These are phyloP conservation scores for Dasyornis broadbenti DNA, from an alignment of 2,113 vertebrate genomes.

Conservation along the genomic window DNA sequence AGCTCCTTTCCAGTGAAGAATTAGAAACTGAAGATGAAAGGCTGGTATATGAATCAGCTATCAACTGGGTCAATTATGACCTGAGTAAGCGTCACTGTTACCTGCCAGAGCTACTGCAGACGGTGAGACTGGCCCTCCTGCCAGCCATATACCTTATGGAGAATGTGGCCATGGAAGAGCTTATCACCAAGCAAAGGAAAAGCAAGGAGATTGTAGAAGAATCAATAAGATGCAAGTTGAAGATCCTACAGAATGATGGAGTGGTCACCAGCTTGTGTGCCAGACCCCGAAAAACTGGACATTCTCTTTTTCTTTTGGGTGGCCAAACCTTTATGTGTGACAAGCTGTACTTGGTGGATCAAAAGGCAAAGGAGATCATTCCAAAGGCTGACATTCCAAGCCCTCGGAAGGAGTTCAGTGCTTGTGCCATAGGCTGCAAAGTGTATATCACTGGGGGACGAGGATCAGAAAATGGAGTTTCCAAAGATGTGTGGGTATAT, in stretches of 20 bases:
- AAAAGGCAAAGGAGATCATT: slow-evolving; percentile 84
- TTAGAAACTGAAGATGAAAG: slow-evolving; percentile 81
- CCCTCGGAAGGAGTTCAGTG: slow-evolving; percentile 81
- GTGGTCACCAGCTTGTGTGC: slow-evolving; percentile 82
- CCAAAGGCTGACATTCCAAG: slow-evolving; percentile 83
- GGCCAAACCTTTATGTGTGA: slow-evolving; percentile 85
- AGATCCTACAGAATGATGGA: slow-evolving; percentile 81
- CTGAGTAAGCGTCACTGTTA: slow-evolving; percentile 77
- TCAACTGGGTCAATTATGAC: slow-evolving; percentile 81
- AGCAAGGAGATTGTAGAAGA: slow-evolving; percentile 84
- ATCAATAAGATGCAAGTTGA: slow-evolving; percentile 80
- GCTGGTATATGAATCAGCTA: slow-evolving; percentile 78
- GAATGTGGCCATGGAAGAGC: slow-evolving; percentile 81
- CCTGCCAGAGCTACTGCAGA: slow-evolving; percentile 77
- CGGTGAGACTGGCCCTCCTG: slow-evolving; percentile 77
- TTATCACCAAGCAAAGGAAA: slow-evolving; percentile 80
- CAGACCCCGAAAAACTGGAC: slow-evolving; percentile 79
- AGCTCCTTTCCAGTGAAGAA: slow-evolving; percentile 81
- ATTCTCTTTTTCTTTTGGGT: slow-evolving; percentile 79
- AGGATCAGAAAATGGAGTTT: slow-evolving; percentile 80
- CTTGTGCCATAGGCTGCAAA: slow-evolving; percentile 83
- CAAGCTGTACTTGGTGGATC: slow-evolving; percentile 81
- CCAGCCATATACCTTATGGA: slow-evolving; percentile 85
- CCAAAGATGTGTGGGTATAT: slow-evolving; percentile 83
- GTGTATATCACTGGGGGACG: slow-evolving; percentile 81